A percentile compares a stretch with the other conserved stretches of the same genome.
phyloP scores from a whole-genome alignment of 2,888 invertebrate genomes.

The Euphydryas editha region DNA sequence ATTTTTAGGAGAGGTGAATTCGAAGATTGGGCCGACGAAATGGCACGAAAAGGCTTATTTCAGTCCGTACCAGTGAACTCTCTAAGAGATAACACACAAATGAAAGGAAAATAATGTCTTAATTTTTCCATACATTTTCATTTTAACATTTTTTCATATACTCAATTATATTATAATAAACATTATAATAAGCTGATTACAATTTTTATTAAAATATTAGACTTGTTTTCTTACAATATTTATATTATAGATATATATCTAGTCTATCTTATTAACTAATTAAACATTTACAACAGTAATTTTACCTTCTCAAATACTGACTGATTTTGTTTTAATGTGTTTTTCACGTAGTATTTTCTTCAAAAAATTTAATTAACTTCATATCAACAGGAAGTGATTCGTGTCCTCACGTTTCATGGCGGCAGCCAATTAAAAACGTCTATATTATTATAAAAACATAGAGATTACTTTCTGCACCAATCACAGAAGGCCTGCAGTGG shows the following conservation, averaged over 20 bases:
- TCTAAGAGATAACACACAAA: conserved; percentile 51
- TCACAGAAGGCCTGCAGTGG: conserved; percentile 63
- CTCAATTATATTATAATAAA: no score
- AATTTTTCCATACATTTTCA: background rate
- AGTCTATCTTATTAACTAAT: no score
- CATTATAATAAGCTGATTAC: no score
- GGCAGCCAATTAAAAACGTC: conserved; percentile 67
- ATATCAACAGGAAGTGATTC: conserved; percentile 65
- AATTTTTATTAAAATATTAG: no score
- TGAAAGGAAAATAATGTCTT: conserved; percentile 37
- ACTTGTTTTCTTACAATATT: no score
- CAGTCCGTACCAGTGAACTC: conserved; percentile 64
- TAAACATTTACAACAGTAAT: no score
- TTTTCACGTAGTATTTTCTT: background rate
- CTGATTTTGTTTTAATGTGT: background rate
- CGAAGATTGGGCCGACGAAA: conserved; percentile 74
- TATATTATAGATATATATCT: no score
- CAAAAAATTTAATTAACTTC: conserved; percentile 22
- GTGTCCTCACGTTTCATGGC: conserved; percentile 73
- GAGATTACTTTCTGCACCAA: conserved; percentile 68
- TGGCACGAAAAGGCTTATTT: conserved; percentile 77
- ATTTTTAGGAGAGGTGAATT: conserved; percentile 63
- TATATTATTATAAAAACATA: conserved; percentile 66
- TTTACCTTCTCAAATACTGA: no score
- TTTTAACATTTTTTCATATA: background rate